A percentile compares a stretch with the other conserved stretches of the same genome.
phyloP scores from a whole-genome alignment of 2,888 invertebrate species.

The Cephus spinipes region DNA sequence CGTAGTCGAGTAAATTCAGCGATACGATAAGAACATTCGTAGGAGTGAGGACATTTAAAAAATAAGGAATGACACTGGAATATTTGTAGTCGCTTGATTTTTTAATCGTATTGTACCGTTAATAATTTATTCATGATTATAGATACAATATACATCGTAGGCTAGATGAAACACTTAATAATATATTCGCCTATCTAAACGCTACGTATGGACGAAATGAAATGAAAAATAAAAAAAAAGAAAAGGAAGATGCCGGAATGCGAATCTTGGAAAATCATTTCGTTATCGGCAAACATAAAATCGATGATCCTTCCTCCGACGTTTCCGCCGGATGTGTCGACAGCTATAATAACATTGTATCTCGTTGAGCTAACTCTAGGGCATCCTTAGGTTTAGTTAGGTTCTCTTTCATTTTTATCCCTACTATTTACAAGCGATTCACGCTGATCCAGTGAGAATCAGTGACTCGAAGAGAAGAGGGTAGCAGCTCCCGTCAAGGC shows the following conservation, averaged over 20 bases:
- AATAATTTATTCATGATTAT: conserved; percentile 57
- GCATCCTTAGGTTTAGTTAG: background rate
- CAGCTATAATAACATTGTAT: conserved; percentile 22
- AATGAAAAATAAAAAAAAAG: background rate
- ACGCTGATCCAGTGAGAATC: background rate
- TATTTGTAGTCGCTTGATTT: background rate
- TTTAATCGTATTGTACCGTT: conserved; percentile 28
- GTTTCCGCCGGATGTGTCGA: conserved; percentile 18
- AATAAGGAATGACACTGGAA: background rate
- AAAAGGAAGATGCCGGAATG: background rate
- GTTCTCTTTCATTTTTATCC: conserved; percentile 3
- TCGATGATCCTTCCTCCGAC: conserved; percentile 3
- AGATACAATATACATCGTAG: conserved; percentile 61
- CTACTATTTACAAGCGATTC: conserved; percentile 7
- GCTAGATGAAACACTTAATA: conserved; percentile 60
- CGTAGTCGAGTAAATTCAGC: background rate
- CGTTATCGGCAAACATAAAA: background rate
- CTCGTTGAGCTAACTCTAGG: conserved; percentile 3
- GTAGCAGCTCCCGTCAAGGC: background rate
- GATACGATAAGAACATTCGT: background rate
- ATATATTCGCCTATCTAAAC: conserved; percentile 55
- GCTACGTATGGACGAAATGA: background rate
- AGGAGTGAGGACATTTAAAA: background rate
- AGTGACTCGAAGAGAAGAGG: background rate
- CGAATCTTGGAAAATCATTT: background rate